phyloP scores from a whole-genome alignment of 2,797 vertebrate species.

The Cuniculus paca region DNA sequence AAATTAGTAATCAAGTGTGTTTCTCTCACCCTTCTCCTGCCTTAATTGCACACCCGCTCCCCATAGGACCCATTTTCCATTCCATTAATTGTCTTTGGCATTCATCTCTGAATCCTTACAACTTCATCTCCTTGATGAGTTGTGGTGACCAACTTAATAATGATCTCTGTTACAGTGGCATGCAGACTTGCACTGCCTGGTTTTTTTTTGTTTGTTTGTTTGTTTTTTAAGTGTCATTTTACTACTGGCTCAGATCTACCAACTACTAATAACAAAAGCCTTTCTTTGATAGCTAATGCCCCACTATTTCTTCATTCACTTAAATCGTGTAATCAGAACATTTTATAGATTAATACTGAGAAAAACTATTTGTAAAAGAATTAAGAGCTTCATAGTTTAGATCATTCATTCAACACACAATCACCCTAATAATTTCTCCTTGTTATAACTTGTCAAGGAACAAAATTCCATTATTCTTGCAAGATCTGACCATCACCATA shows the following conservation, averaged over 20 bases:
- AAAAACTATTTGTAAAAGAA: conserved; percentile 64
- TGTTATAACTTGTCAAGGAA: conserved; percentile 39
- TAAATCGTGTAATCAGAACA: conserved; percentile 14
- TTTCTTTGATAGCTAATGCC: conserved; percentile 49
- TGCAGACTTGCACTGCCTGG: neutral
- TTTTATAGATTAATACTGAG: conserved; percentile 22
- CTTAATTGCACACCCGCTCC: conserved; percentile 49
- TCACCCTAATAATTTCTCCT: neutral
- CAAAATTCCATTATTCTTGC: conserved; percentile 55
- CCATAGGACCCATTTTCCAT: conserved; percentile 66
- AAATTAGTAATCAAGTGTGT: conserved; percentile 34
- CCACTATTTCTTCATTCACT: neutral
- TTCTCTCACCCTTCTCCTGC: neutral
- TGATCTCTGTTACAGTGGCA: neutral
- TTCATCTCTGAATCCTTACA: conserved; percentile 35
- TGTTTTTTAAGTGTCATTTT: neutral
- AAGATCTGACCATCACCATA: conserved; percentile 22
- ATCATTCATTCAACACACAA: conserved; percentile 32
- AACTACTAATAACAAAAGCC: conserved; percentile 52
- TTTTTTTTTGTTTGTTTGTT: too few relatives aligned
- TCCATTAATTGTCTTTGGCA: conserved; percentile 68
- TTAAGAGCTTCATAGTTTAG: conserved; percentile 42
- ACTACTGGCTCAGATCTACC: conserved; percentile 15
- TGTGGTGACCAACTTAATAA: conserved; percentile 10
- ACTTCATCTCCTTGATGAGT: conserved; percentile 44